Percentiles rank a stretch among this genome's conserved stretches.
phyloP scores from a whole-genome alignment of 2,888 invertebrate genomes.

The Euplexia lucipara region DNA sequence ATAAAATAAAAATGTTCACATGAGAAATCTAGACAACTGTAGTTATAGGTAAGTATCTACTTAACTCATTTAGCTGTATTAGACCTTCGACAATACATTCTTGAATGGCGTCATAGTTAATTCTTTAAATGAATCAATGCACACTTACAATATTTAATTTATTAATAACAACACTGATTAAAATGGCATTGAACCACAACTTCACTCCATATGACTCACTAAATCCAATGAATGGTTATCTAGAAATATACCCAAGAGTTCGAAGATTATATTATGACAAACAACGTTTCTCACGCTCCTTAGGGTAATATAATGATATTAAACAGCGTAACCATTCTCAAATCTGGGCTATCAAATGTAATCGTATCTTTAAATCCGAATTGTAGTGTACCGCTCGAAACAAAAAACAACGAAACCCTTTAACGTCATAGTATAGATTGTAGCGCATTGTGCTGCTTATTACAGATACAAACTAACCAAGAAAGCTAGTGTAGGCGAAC shows the following conservation, averaged over 20 bases:
- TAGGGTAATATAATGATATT: too few species aligned
- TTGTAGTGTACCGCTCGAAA: too few species aligned
- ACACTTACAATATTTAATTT: slow-evolving; percentile 16
- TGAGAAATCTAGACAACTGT: too few species aligned
- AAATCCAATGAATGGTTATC: slow-evolving; percentile 18
- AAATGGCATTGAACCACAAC: slow-evolving; percentile 26
- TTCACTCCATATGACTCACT: slow-evolving; percentile 16
- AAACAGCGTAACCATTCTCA: too few species aligned
- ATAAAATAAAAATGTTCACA: too few species aligned
- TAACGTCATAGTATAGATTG: not conserved
- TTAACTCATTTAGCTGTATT: too few species aligned
- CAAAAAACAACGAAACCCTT: too few species aligned
- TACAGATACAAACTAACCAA: not conserved
- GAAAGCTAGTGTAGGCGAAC: too few species aligned
- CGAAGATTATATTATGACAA: not conserved
- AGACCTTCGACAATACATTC: not conserved
- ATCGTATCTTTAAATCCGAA: too few species aligned
- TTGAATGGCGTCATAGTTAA: not conserved
- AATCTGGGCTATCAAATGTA: too few species aligned
- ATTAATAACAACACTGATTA: slow-evolving; percentile 8
- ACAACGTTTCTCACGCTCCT: too few species aligned
- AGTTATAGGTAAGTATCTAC: too few species aligned
- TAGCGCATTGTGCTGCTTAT: not conserved
- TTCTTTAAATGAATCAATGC: slow-evolving; percentile 22
- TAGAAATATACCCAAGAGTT: slow-evolving; percentile 1